phyloP scores from a whole-genome alignment of 30 jellyfish, hydroid and myxozoan species.

The Hydractinia echinata region DNA sequence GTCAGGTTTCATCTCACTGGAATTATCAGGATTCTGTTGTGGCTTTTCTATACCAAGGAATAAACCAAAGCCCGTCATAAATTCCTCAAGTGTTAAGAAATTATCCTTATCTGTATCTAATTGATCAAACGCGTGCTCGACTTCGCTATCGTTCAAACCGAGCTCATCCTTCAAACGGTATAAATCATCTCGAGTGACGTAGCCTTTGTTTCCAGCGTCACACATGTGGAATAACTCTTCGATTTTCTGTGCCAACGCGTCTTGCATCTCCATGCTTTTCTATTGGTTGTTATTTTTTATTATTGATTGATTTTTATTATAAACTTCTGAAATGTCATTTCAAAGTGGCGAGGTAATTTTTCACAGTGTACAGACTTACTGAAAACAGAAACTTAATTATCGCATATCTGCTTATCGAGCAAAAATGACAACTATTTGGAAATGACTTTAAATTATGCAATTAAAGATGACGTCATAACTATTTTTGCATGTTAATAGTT shows the following conservation, averaged over 20 bases:
- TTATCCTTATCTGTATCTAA: constrained; percentile 73
- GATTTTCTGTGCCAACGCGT: constrained; percentile 23
- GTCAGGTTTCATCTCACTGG: constrained; percentile 46
- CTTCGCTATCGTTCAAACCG: constrained; percentile 60
- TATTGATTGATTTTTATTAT: no score
- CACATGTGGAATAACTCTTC: constrained; percentile 51
- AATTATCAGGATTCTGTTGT: background rate
- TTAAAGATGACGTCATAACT: no score
- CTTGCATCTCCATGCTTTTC: background rate
- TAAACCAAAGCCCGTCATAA: constrained; percentile 69
- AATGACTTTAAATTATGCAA: no score
- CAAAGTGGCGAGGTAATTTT: no score
- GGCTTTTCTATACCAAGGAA: constrained; percentile 52
- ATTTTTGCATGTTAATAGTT: no score
- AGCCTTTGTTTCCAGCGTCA: constrained; percentile 64
- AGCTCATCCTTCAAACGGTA: constrained; percentile 57
- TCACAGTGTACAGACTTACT: no score
- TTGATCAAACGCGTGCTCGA: constrained; percentile 66
- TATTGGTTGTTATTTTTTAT: no score
- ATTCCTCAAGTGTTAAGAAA: constrained; percentile 70
- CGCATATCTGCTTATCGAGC: no score
- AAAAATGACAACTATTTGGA: no score
- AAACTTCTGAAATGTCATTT: no score
- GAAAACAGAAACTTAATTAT: no score
- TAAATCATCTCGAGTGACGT: constrained; percentile 63